Evolutionary conservation across 1,140 invertebrate genomes (phyloP).

Genomic region (Helicoverpa armigera): DNA sequence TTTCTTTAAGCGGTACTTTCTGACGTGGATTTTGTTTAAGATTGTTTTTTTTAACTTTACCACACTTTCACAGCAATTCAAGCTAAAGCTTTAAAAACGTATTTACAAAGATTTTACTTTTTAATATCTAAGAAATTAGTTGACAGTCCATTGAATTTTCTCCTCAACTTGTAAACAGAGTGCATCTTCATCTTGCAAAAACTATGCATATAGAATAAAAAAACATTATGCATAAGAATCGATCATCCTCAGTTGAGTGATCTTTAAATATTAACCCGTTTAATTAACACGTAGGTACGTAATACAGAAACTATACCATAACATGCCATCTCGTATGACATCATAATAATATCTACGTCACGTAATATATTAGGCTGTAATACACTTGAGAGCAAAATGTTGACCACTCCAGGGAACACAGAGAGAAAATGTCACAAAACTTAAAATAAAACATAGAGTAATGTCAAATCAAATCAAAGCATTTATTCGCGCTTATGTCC

Average conservation of each 20-base stretch:
- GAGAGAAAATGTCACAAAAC: conserved; percentile 38
- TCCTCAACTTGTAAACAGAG: background rate
- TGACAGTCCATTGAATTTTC: background rate
- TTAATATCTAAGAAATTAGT: background rate
- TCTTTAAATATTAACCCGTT: too few relatives aligned
- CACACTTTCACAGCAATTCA: conserved; percentile 18
- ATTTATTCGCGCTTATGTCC: background rate
- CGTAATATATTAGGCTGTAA: background rate
- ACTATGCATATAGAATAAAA: too few relatives aligned
- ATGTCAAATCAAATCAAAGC: too few relatives aligned
- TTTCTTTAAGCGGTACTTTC: conserved; percentile 20
- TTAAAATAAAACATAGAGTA: too few relatives aligned
- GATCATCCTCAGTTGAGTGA: too few relatives aligned
- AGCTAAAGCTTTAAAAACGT: conserved; percentile 17
- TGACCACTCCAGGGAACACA: background rate
- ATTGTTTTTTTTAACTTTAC: conserved; percentile 31
- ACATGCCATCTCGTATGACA: background rate
- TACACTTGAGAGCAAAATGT: conserved; percentile 30
- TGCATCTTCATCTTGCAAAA: background rate
- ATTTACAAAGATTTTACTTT: conserved; percentile 26
- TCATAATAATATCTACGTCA: conserved; percentile 10
- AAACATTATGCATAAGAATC: too few relatives aligned
- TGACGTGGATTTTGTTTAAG: conserved; percentile 3
- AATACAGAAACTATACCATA: background rate
- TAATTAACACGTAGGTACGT: background rate